A percentile compares a stretch with the other conserved stretches of the same genome.
Conservation (phyloP, 2,797 vertebrate species). For the Percopsis omiscomaycus region DNA sequence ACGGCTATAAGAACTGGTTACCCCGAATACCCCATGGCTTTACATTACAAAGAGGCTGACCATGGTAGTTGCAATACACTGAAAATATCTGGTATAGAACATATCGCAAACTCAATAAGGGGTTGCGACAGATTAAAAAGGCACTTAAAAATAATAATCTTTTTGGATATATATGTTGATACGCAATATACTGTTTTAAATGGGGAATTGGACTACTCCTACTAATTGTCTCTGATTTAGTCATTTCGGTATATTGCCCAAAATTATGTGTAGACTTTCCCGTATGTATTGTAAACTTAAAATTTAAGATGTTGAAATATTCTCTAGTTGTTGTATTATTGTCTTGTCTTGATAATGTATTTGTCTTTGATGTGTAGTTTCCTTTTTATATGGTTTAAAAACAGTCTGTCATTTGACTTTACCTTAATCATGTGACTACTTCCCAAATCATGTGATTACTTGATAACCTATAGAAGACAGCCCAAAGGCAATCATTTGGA, state of each 20-base stretch:
- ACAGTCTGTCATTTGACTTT: no score
- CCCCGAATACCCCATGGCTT: neutral
- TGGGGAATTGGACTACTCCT: neutral
- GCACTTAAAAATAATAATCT: neutral
- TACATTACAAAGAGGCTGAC: neutral
- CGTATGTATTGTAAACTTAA: neutral
- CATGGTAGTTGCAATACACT: neutral
- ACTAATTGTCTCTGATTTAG: no score
- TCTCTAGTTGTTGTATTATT: neutral
- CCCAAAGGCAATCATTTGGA: no score
- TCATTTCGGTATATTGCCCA: no score
- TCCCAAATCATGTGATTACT: no score
- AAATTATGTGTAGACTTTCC: no score
- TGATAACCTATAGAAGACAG: no score
- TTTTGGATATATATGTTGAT: neutral
- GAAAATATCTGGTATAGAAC: neutral
- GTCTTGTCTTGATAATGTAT: no score
- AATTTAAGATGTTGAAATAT: neutral
- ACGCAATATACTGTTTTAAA: neutral
- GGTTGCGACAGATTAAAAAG: neutral
- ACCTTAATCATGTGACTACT: no score
- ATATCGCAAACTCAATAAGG: neutral
- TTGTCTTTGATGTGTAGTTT: no score
- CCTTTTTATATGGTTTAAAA: no score
- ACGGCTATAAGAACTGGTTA: neutral